Conservation (phyloP, 2,888 invertebrate species). For the Clanis bilineata region DNA sequence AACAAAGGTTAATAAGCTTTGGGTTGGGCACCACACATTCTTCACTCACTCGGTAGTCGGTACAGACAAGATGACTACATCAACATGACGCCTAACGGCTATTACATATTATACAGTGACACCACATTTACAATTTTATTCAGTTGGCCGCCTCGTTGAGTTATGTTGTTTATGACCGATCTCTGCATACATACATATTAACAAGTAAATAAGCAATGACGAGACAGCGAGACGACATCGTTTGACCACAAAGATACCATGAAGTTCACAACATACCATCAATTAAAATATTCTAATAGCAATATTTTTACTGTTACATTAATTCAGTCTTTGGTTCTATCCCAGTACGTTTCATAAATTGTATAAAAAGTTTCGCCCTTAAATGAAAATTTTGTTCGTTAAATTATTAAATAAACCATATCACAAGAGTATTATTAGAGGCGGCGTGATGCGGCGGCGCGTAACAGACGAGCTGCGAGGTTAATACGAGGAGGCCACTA, state of each 20-base stretch:
- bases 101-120: not conserved
- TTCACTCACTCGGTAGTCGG: not conserved
- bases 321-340: constrained; percentile 75
- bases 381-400: constrained; percentile 53
- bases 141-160: not conserved
- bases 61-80: not conserved
- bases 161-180: constrained; percentile 20
- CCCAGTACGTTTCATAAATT: constrained; percentile 54
- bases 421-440: not conserved
- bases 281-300: constrained; percentile 63
- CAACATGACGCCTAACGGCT: constrained; percentile 23
- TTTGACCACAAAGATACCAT: constrained; percentile 15
- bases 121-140: constrained; percentile 18
- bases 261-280: constrained; percentile 35
- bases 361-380: constrained; percentile 56
- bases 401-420: constrained; percentile 21
- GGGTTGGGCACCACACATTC: not conserved
- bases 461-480: constrained; percentile 46
- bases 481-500: constrained; percentile 30
- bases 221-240: constrained; percentile 1
- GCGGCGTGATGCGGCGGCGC: constrained; percentile 43
- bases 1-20: not conserved
- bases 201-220: constrained; percentile 10
- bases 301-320: constrained; percentile 65
- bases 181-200: constrained; percentile 13